Percentiles rank a stretch among this genome's conserved stretches.
These are phyloP conservation scores for Ahaetulla prasina DNA, from an alignment of 2,113 vertebrate genomes.

Conservation along the genomic window DNA sequence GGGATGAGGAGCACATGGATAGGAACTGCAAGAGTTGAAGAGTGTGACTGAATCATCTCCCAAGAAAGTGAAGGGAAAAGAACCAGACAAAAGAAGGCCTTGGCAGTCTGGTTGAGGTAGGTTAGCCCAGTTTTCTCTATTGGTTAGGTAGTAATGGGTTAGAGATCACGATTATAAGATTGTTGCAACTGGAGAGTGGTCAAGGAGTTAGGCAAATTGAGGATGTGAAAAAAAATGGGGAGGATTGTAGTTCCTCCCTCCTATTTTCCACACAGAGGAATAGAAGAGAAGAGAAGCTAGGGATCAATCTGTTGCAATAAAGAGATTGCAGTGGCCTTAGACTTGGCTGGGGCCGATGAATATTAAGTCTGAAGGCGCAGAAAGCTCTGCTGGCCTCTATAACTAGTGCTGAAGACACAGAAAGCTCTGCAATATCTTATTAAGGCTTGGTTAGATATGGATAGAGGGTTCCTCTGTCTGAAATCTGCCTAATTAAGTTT, in stretches of 20 bases:
- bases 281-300: neutral
- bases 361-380: neutral
- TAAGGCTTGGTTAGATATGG: neutral
- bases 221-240: neutral
- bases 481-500: neutral
- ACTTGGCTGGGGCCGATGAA: neutral
- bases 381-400: neutral
- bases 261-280: neutral
- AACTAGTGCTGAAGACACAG: neutral
- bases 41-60: no score
- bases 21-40: no score
- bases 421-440: neutral
- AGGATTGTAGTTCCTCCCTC: neutral
- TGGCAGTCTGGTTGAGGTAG: neutral
- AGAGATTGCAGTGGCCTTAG: neutral
- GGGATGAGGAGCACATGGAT: no score
- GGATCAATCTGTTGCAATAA: neutral
- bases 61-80: neutral
- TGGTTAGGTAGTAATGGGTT: neutral
- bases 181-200: neutral
- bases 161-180: neutral
- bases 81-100: neutral
- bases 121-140: neutral
- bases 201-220: neutral
- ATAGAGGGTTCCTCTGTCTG: neutral